Conservation (phyloP, 2,113 vertebrate genomes). For the Electrona antarctica region DNA sequence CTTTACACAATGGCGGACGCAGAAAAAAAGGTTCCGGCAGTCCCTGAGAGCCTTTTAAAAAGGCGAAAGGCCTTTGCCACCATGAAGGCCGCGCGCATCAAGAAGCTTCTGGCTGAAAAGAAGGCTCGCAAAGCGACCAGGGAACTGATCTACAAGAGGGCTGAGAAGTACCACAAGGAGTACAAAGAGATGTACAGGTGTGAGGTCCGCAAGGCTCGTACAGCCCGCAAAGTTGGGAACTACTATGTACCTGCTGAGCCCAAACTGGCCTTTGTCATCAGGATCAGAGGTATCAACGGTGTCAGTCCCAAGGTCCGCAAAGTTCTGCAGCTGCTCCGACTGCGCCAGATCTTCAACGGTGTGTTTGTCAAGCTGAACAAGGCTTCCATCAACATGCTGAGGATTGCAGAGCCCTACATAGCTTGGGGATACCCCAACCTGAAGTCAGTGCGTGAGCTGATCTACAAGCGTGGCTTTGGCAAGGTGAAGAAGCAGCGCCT, state of each 20-base stretch:
- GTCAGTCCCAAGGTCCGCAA: constrained; percentile 98
- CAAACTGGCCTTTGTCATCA: constrained; percentile 93
- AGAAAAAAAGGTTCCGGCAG: constrained; percentile 68
- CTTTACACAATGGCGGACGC: too few relatives aligned
- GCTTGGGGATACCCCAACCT: constrained; percentile 98
- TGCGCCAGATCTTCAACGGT: constrained; percentile 98
- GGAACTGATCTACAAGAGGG: constrained; percentile 90
- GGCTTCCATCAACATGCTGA: constrained; percentile 96
- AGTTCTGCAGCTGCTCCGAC: constrained; percentile 94
- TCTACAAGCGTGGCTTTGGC: constrained; percentile 96
- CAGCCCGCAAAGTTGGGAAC: constrained; percentile 93
- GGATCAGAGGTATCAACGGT: constrained; percentile 97
- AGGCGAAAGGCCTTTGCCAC: constrained; percentile 91
- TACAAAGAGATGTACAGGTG: constrained; percentile 92
- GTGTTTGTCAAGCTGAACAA: constrained; percentile 98
- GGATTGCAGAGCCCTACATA: constrained; percentile 97
- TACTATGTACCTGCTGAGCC: constrained; percentile 96
- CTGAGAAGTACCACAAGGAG: constrained; percentile 93
- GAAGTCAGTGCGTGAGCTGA: constrained; percentile 94
- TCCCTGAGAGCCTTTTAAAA: constrained; percentile 95
- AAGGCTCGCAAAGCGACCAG: constrained; percentile 85
- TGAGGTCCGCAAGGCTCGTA: constrained; percentile 89
- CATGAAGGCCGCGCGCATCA: constrained; percentile 85
- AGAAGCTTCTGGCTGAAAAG: constrained; percentile 86
- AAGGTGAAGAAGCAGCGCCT: constrained; percentile 95